phyloP scores from a whole-genome alignment of 2,797 vertebrate genomes.

The Siniperca scherzeri region DNA sequence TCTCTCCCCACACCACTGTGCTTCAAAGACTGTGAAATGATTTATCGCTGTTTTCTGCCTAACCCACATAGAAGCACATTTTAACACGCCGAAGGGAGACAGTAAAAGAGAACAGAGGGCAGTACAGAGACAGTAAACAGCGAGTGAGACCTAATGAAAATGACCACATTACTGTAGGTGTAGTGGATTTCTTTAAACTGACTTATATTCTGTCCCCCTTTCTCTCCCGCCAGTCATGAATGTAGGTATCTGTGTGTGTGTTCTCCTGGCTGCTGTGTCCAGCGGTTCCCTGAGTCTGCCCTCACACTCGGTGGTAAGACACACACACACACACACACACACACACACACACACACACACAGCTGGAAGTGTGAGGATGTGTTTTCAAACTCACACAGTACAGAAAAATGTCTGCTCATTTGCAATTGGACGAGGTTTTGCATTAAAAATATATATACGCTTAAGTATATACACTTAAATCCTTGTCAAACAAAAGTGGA shows the following conservation, averaged over 20 bases:
- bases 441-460: background rate
- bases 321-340: slow-evolving; percentile 12
- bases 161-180: background rate
- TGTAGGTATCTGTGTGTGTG: slow-evolving; percentile 76
- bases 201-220: background rate
- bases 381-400: background rate
- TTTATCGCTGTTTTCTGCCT: slow-evolving; percentile 46
- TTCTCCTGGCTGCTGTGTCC: slow-evolving; percentile 79
- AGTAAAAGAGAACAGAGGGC: background rate
- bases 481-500: background rate
- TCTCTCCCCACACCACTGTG: background rate
- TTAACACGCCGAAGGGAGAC: slow-evolving; percentile 1
- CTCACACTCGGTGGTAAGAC: slow-evolving; percentile 66
- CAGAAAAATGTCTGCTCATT: background rate
- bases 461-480: background rate
- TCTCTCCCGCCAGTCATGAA: slow-evolving; percentile 74
- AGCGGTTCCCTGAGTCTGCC: slow-evolving; percentile 75
- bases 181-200: slow-evolving; percentile 14
- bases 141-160: background rate
- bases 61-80: background rate
- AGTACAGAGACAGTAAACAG: background rate
- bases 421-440: background rate
- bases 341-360: background rate
- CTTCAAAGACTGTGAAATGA: slow-evolving; percentile 14
- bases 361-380: background rate